Percentiles rank a stretch among this genome's conserved stretches.
phyloP scores from a whole-genome alignment of 2,888 invertebrate species.

The Zaprionus bogoriensis region DNA sequence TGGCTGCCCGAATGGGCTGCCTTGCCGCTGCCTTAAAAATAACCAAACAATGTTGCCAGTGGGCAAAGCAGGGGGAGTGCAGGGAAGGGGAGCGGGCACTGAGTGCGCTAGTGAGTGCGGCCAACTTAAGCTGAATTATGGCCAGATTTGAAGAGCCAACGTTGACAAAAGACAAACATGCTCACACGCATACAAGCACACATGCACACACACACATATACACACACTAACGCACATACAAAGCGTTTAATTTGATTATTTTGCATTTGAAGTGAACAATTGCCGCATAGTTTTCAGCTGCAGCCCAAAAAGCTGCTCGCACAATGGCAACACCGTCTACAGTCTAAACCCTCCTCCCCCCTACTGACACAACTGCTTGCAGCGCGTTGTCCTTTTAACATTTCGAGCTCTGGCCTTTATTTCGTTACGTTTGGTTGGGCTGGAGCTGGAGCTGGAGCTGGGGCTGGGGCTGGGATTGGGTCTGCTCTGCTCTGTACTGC shows the following conservation, averaged over 20 bases:
- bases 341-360: background rate
- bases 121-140: slow-evolving; percentile 46
- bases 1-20: slow-evolving; percentile 47
- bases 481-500: slow-evolving; percentile 50
- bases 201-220: background rate
- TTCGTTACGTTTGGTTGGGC: slow-evolving; percentile 73
- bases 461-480: slow-evolving; percentile 51
- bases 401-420: slow-evolving; percentile 73
- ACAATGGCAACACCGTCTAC: slow-evolving; percentile 14
- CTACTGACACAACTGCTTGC: background rate
- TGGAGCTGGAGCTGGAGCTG: too few species aligned
- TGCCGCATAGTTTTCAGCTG: slow-evolving; percentile 40
- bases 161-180: background rate
- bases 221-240: background rate
- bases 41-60: slow-evolving; percentile 24
- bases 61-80: background rate
- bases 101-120: background rate
- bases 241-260: slow-evolving; percentile 69
- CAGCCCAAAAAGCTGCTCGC: slow-evolving; percentile 39
- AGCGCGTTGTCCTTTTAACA: slow-evolving; percentile 67
- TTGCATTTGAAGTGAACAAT: slow-evolving; percentile 43
- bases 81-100: background rate
- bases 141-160: slow-evolving; percentile 26
- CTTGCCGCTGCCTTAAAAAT: slow-evolving; percentile 15
- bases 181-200: slow-evolving; percentile 2